These are phyloP conservation scores for Platysteira castanea DNA, from an alignment of 2,113 vertebrate genomes.

Conservation along the genomic window DNA sequence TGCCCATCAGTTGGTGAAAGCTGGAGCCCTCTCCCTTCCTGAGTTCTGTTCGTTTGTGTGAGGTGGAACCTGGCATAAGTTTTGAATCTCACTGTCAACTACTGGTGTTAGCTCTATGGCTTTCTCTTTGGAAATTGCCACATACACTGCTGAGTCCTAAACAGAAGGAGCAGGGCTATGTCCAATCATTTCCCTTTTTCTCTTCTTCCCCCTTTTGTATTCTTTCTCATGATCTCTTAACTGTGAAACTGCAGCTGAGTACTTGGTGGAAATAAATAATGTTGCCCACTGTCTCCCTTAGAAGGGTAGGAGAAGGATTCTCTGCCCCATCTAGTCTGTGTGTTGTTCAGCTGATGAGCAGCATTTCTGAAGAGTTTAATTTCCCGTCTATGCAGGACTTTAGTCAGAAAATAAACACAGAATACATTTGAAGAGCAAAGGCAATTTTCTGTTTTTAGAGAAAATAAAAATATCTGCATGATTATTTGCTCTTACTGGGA, in stretches of 20 bases:
- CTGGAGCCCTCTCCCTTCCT: not conserved
- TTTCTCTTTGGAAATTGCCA: not conserved
- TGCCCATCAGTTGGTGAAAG: not conserved
- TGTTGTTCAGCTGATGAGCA: not conserved
- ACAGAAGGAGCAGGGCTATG: not conserved
- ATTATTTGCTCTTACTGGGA: not conserved
- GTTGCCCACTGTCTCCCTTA: not conserved
- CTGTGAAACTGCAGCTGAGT: not conserved
- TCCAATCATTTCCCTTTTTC: not conserved
- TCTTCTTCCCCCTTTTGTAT: not conserved
- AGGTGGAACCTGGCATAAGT: not conserved
- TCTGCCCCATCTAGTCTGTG: not conserved
- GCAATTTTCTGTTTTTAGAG: not conserved
- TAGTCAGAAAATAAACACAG: conserved; percentile 1
- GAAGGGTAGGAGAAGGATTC: not conserved
- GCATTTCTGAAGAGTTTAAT: not conserved
- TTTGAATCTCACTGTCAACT: not conserved
- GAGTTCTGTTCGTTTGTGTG: not conserved
- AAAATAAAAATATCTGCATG: not conserved
- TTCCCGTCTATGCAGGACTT: not conserved
- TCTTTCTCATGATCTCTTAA: not conserved
- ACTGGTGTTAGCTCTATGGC: not conserved
- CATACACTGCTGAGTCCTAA: not conserved
- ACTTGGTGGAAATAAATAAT: not conserved
- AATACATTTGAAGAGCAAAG: not conserved